These are phyloP conservation scores for Apocheima hispidaria DNA, from an alignment of 2,888 invertebrate genomes.

Conservation along the genomic window DNA sequence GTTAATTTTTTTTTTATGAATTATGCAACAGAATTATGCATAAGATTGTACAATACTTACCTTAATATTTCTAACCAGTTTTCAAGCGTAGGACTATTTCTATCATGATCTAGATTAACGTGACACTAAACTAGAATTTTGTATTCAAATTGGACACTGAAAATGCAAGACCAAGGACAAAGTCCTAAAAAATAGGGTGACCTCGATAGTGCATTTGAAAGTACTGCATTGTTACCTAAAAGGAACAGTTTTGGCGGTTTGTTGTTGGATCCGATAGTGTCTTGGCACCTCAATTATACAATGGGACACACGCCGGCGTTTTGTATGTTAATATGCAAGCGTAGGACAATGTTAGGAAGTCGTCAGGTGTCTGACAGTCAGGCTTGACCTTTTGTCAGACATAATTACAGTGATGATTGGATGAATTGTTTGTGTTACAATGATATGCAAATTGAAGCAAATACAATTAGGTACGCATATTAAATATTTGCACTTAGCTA, in stretches of 20 bases:
- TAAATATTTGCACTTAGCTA: not conserved
- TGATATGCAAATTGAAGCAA: slow-evolving; percentile 5
- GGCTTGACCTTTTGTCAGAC: slow-evolving; percentile 33
- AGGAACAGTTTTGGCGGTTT: slow-evolving; percentile 42
- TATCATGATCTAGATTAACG: slow-evolving; percentile 12
- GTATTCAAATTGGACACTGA: slow-evolving; percentile 17
- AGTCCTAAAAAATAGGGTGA: slow-evolving; percentile 24
- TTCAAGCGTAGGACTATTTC: slow-evolving; percentile 1
- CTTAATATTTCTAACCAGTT: not conserved
- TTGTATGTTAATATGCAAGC: slow-evolving; percentile 62
- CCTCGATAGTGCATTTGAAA: slow-evolving; percentile 35
- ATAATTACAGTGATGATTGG: slow-evolving; percentile 25
- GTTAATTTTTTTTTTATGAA: too few relatives aligned
- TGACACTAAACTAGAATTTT: slow-evolving; percentile 3
- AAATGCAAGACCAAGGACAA: slow-evolving; percentile 30
- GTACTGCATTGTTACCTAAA: slow-evolving; percentile 37
- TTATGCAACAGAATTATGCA: too few relatives aligned
- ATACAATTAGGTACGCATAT: not conserved
- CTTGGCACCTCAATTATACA: slow-evolving; percentile 64
- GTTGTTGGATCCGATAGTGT: slow-evolving; percentile 31
- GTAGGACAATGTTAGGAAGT: slow-evolving; percentile 50
- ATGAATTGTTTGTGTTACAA: slow-evolving; percentile 12
- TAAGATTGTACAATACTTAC: not conserved
- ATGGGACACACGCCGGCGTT: slow-evolving; percentile 52
- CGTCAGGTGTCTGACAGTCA: slow-evolving; percentile 31